These are phyloP conservation scores for Pithys albifrons DNA, from an alignment of 2,113 vertebrate species.

Conservation along the genomic window DNA sequence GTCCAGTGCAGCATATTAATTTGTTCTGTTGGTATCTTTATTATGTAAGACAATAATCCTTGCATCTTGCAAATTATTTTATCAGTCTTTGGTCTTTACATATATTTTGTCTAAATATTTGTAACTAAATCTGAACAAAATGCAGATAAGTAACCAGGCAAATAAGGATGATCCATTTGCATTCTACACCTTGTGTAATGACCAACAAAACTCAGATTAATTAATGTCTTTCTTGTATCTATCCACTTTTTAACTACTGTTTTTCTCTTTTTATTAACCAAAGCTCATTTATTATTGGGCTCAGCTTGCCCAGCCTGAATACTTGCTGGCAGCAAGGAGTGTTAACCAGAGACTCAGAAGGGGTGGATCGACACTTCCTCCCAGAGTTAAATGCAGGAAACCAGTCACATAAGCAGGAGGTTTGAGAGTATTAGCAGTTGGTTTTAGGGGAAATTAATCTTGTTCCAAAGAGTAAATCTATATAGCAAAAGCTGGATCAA, in stretches of 20 bases:
- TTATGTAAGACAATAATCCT: background rate
- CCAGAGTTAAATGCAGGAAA: slow-evolving; percentile 43
- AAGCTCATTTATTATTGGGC: background rate
- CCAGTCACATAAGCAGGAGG: slow-evolving; percentile 41
- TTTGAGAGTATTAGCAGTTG: slow-evolving; percentile 31
- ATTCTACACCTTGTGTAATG: background rate
- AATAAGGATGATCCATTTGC: background rate
- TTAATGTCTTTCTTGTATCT: background rate
- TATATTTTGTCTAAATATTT: background rate
- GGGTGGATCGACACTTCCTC: slow-evolving; percentile 10
- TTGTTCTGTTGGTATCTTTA: background rate
- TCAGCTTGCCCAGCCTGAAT: background rate
- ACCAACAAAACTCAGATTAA: background rate
- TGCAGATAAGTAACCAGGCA: background rate
- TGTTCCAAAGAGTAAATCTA: slow-evolving; percentile 14
- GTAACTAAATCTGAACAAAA: background rate
- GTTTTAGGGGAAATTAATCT: slow-evolving; percentile 34
- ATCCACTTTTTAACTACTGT: background rate
- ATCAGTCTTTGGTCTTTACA: background rate
- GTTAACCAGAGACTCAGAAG: slow-evolving; percentile 26
- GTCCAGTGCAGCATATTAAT: background rate
- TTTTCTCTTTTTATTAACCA: background rate
- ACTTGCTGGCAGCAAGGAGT: background rate
- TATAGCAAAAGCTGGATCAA: background rate
- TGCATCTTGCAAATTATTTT: background rate